phyloP scores from a whole-genome alignment of 2,113 vertebrate genomes.

The Lophius piscatorius region DNA sequence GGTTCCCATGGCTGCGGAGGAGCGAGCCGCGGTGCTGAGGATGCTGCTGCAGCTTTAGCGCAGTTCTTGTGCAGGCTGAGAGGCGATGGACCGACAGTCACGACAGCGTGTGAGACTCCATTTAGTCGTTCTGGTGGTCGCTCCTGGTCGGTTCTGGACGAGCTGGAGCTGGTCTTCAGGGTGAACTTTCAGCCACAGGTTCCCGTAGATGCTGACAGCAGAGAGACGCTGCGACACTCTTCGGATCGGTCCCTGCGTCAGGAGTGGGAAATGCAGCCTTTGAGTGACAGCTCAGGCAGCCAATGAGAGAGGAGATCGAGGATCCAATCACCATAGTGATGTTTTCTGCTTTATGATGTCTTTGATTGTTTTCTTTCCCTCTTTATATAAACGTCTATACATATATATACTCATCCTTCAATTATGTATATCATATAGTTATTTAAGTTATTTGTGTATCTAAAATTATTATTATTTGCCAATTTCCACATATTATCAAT shows the following conservation, averaged over 20 bases:
- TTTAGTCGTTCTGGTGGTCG: conserved; percentile 36
- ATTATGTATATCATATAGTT: no score
- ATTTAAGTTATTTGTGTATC: no score
- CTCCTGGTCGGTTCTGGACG: not conserved
- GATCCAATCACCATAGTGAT: conserved; percentile 50
- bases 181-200: not conserved
- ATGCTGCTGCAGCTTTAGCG: conserved; percentile 44
- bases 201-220: conserved; percentile 42
- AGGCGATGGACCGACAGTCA: conserved; percentile 60
- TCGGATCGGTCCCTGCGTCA: conserved; percentile 57
- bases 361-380: conserved; percentile 21
- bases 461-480: no score
- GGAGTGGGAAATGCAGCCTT: conserved; percentile 44
- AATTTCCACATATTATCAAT: no score
- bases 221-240: conserved; percentile 54
- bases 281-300: conserved; percentile 57
- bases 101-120: conserved; percentile 66
- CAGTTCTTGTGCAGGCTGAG: conserved; percentile 51
- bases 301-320: conserved; percentile 57
- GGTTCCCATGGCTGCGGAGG: conserved; percentile 86
- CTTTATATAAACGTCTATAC: no score
- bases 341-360: conserved; percentile 21
- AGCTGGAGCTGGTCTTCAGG: not conserved
- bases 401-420: no score
- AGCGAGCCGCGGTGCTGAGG: conserved; percentile 41